Percentiles rank a stretch among this genome's conserved stretches.
These are phyloP conservation scores for Leptarthrus brevirostris DNA, from an alignment of 2,888 invertebrate species.

Conservation along the genomic window DNA sequence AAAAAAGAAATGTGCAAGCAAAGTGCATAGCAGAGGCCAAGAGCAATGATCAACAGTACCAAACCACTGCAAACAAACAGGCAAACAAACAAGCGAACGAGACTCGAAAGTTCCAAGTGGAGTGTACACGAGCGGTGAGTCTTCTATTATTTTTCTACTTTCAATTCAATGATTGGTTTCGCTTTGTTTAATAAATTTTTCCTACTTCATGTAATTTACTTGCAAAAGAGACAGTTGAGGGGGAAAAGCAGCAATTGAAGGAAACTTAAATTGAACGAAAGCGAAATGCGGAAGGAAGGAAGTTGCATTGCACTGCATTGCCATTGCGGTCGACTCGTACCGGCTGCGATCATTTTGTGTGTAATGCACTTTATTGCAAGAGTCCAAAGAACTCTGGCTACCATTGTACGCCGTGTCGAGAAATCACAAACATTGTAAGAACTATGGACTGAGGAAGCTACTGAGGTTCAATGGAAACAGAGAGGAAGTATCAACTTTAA, in stretches of 20 bases:
- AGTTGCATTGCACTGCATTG: too few species aligned
- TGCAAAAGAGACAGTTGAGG: conserved; percentile 24
- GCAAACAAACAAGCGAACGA: conserved; percentile 32
- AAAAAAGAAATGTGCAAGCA: background rate
- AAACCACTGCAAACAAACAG: background rate
- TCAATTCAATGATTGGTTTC: conserved; percentile 39
- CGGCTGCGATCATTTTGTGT: too few species aligned
- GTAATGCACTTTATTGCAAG: background rate
- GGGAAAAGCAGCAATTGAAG: conserved; percentile 34
- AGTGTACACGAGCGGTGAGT: conserved; percentile 28
- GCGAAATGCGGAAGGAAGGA: conserved; percentile 50
- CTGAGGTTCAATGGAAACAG: background rate
- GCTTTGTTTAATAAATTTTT: conserved; percentile 45
- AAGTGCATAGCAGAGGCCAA: conserved; percentile 20
- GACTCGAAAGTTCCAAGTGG: conserved; percentile 1
- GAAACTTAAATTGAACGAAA: conserved; percentile 41
- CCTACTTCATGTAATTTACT: conserved; percentile 41
- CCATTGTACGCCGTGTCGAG: too few species aligned
- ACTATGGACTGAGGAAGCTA: too few species aligned
- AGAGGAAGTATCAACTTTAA: background rate
- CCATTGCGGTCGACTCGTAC: background rate
- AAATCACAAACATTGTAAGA: too few species aligned
- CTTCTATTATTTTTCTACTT: conserved; percentile 45
- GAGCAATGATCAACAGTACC: conserved; percentile 26
- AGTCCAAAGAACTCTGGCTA: too few species aligned